Conservation (phyloP, 2,113 vertebrate species). For the Oxygymnocypris stewartii region DNA sequence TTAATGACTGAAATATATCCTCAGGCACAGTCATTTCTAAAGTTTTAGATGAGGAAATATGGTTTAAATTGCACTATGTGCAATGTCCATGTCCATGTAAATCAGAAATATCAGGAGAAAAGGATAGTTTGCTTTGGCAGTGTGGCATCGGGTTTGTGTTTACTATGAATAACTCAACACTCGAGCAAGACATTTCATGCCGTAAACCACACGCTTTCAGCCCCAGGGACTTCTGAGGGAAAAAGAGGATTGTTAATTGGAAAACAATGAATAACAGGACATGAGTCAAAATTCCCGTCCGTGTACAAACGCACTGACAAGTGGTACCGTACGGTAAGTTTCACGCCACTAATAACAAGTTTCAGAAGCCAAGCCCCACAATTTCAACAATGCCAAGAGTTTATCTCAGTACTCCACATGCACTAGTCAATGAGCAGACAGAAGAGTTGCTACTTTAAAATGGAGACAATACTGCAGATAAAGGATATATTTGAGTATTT, state of each 20-base stretch:
- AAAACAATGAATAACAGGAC: conserved; percentile 38
- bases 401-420: neutral
- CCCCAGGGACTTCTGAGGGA: conserved; percentile 9
- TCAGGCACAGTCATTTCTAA: neutral
- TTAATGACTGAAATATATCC: neutral
- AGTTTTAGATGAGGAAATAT: neutral
- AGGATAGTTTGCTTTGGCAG: neutral
- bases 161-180: neutral
- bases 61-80: neutral
- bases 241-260: conserved; percentile 16
- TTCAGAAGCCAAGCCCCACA: neutral
- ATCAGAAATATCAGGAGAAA: neutral
- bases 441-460: neutral
- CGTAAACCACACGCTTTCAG: conserved; percentile 22
- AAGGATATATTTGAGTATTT: neutral
- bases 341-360: neutral
- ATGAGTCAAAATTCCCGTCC: conserved; percentile 40
- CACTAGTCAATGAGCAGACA: neutral
- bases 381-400: neutral
- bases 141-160: neutral
- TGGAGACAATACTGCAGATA: neutral
- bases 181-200: neutral
- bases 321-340: neutral
- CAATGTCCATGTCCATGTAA: too few species aligned
- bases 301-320: neutral